Evolutionary conservation across 1,140 invertebrate species (phyloP), one percentile per base, ranked within the genome.

Genomic region (Nephila pilipes): DNA sequence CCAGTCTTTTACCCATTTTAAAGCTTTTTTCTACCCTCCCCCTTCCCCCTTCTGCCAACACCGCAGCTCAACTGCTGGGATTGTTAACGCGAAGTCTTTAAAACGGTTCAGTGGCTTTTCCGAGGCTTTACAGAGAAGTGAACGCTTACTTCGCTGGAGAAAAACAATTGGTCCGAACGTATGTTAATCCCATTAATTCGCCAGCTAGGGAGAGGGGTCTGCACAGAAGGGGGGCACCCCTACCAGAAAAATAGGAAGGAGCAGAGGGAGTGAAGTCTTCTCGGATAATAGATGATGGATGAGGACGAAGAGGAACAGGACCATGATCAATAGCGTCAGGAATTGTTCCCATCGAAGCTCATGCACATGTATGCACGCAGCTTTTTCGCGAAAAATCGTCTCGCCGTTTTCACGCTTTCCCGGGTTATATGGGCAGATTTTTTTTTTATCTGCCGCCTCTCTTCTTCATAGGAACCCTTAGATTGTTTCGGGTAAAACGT

Each of bases 171-270:
- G 63, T 87, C 63, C 63, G 83, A 92, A 87, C 91, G 91, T 92
- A 92, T 92, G 91, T 92, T 92, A 92, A 92, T 92, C 91, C 91
- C 91, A 92, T 92, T 92, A 92, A 92, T 87, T 92, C 91, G 90
- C 25, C 58, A 80, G 58, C 38, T 57, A 80, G 81, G 75, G 89
- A 65, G 87, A 90, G 89, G 90, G 90, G 80, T 32, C 69, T 55
- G 1, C 29, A 29, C 55, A 55, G 87, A 85, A 80, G 85, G 85
- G 91, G 83, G 10, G 55, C n/a, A 20, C 55, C 69, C 89, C 65
- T 38, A 38, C 58, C 25, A 85, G 80, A 92, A 85, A 92, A 92
- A 92, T 85, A 85, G 80, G 58, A 65, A 69, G n/a, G 81, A 89
- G 87, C 60, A 69, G 79, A 83, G 60, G 90, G 81, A 92, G 91